These are phyloP conservation scores for Homarus gammarus DNA, from an alignment of 2,888 invertebrate genomes.

Conservation along the genomic window DNA sequence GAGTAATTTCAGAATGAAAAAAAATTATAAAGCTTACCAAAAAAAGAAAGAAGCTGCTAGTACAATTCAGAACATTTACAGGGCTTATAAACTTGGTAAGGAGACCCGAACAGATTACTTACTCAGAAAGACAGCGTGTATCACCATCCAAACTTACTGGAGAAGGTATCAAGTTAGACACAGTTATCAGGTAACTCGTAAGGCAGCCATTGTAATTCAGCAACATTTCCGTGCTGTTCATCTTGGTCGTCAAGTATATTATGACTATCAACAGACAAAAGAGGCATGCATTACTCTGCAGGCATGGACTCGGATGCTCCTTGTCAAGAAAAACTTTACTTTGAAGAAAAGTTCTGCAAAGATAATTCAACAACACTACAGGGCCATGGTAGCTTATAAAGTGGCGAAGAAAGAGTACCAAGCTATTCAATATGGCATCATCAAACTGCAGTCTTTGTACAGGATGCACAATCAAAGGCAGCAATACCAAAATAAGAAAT, in stretches of 20 bases:
- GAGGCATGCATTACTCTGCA: slow-evolving; percentile 22
- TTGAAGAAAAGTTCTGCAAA: slow-evolving; percentile 13
- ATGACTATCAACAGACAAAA: not conserved
- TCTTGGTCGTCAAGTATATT: not conserved
- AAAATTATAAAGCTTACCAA: slow-evolving; percentile 8
- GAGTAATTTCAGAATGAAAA: slow-evolving; percentile 14
- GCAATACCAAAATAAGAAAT: slow-evolving; percentile 7
- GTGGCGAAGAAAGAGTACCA: slow-evolving; percentile 12
- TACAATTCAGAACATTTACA: slow-evolving; percentile 11
- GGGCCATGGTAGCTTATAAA: not conserved
- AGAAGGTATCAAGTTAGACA: slow-evolving; percentile 10
- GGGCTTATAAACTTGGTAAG: slow-evolving; percentile 16
- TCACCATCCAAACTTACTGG: slow-evolving; percentile 40
- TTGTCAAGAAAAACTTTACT: slow-evolving; percentile 27
- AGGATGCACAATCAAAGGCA: slow-evolving; percentile 37
- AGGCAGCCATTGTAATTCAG: slow-evolving; percentile 28
- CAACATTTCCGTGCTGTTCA: not conserved
- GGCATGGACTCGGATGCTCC: slow-evolving; percentile 34
- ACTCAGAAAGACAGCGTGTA: slow-evolving; percentile 4
- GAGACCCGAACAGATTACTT: not conserved
- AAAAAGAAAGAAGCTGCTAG: slow-evolving; percentile 26
- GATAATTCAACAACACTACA: slow-evolving; percentile 31
- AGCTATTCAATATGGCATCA: not conserved
- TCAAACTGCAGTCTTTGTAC: slow-evolving; percentile 29
- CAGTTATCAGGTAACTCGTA: slow-evolving; percentile 6